phyloP scores from a whole-genome alignment of 2,797 vertebrate genomes.

The Gallinago stenura region DNA sequence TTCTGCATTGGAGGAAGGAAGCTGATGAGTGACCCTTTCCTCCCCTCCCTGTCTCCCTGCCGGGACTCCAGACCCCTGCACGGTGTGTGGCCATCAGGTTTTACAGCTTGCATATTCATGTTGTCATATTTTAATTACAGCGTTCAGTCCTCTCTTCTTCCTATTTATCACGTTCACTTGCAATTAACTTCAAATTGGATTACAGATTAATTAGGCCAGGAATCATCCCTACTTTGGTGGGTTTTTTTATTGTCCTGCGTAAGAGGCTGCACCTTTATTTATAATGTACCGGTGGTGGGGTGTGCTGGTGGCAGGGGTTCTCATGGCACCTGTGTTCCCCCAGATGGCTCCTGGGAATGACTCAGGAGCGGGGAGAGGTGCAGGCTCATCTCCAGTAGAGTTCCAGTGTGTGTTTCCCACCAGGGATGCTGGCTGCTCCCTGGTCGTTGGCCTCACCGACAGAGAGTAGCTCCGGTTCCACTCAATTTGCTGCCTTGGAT shows the following conservation, averaged over 20 bases:
- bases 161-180: constrained; percentile 10
- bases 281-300: neutral
- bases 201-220: constrained; percentile 5
- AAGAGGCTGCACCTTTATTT: neutral
- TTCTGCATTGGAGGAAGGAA: neutral
- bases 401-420: neutral
- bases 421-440: neutral
- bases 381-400: neutral
- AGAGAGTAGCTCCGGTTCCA: neutral
- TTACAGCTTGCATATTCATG: neutral
- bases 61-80: neutral
- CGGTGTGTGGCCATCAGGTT: neutral
- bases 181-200: neutral
- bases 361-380: neutral
- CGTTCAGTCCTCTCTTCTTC: neutral
- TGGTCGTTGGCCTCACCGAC: neutral
- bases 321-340: neutral
- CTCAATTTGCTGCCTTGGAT: neutral
- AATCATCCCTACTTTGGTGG: neutral
- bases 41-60: neutral
- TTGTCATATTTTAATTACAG: constrained; percentile 36
- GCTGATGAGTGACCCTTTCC: neutral
- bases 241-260: neutral
- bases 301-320: neutral
- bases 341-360: neutral